Evolutionary conservation across 2,888 invertebrate genomes (phyloP).

Genomic region (Drosophila quinaria): DNA sequence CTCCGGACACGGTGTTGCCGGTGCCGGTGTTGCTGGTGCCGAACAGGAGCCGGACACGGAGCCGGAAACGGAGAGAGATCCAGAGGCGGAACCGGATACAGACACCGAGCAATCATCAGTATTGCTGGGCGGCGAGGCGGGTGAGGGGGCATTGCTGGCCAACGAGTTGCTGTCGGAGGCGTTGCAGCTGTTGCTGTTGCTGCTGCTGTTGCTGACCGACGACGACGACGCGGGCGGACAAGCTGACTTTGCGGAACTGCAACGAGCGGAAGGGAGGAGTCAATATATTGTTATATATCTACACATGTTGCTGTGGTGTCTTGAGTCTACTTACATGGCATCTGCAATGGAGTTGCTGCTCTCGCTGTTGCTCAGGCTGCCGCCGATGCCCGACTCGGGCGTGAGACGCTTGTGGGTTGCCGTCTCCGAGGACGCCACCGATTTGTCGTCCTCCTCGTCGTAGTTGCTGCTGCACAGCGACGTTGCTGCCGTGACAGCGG

Average conservation of each 20-base stretch:
- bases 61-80: slow-evolving; percentile 5
- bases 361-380: slow-evolving; percentile 82
- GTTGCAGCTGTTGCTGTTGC: slow-evolving; percentile 82
- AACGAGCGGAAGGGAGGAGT: no score
- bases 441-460: slow-evolving; percentile 72
- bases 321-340: slow-evolving; percentile 67
- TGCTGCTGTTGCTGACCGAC: slow-evolving; percentile 47
- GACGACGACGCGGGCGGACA: slow-evolving; percentile 72
- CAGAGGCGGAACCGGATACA: slow-evolving; percentile 30
- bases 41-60: slow-evolving; percentile 1
- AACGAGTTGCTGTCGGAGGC: slow-evolving; percentile 85
- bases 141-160: slow-evolving; percentile 87
- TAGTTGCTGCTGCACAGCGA: slow-evolving; percentile 55
- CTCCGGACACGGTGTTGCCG: slow-evolving; percentile 11
- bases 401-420: slow-evolving; percentile 77
- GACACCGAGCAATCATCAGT: slow-evolving; percentile 50
- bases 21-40: slow-evolving; percentile 76
- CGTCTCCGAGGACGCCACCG: slow-evolving; percentile 66
- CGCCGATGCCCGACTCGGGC: slow-evolving; percentile 83
- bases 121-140: slow-evolving; percentile 62
- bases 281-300: no score
- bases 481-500: slow-evolving; percentile 8
- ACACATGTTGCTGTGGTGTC: no score
- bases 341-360: slow-evolving; percentile 78
- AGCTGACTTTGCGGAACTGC: slow-evolving; percentile 59